Base-by-base conservation (phyloP, 1,140 invertebrate species). In the Drosophila leontia region DNA sequence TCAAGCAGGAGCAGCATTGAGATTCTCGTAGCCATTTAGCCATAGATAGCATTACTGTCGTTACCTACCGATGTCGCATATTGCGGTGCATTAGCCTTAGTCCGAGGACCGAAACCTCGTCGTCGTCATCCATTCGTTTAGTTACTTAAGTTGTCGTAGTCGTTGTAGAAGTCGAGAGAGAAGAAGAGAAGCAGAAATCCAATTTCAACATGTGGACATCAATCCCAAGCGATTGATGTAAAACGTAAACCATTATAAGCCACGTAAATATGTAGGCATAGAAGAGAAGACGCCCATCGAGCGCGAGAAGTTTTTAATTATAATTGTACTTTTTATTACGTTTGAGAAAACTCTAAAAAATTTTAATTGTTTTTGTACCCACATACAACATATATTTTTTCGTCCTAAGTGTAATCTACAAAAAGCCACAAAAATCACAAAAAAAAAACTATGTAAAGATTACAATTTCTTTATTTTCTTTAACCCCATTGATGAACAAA, bases 11-110 rank as follows among this genome's bases (percentile, higher is more conserved):
- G 37, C 71, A 47, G 62, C 59, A 64, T 7, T 71, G 29, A 80
- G 67, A 87, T 84, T 84, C 85, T 86, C 77, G 64, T 71, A 80
- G 76, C 68, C 80, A 88, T 74, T 35, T 67, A 77, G 67, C 76
- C 65, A 48, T 78, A 70, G 68, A 70, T 67, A 65, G 60, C 51
- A 42, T 44, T 75, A 79, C 57, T 72, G 48, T 75, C 77, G 79
- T 77, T 72, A 75, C 80, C 60, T 82, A 75, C 68, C 45, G 45
- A 68, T 83, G 71, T 78, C 80, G 84, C 77, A 75, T 67, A 88
- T 88, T 84, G 85, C 62, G 80, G 64, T 59, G 55, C 56, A 58
- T 60, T 60, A 70, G 60, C 47, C 64, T 23, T 78, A 83, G 77
- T 83, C 62, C 37, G 59, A 67, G 69, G 45, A 59, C 15, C 13